phyloP scores from a whole-genome alignment of 2,113 vertebrate species.

The Myrmecobius fasciatus region DNA sequence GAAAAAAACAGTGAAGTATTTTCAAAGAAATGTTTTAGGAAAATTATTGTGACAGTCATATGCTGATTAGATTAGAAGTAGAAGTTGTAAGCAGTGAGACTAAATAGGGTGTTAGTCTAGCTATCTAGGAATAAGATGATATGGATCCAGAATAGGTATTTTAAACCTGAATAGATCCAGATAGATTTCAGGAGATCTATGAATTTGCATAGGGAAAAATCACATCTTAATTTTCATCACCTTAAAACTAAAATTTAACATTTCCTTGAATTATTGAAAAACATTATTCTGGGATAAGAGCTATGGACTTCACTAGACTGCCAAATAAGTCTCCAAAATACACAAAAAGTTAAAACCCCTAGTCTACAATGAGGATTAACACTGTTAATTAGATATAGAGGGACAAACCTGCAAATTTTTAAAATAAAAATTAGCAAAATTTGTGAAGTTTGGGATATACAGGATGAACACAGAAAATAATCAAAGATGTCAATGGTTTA shows the following conservation, averaged over 20 bases:
- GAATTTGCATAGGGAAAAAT: neutral
- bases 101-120: neutral
- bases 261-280: neutral
- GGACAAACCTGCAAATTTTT: too few relatives aligned
- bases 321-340: neutral
- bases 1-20: neutral
- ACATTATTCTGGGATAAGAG: neutral
- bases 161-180: neutral
- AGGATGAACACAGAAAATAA: too few relatives aligned
- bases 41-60: neutral
- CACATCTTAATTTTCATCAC: neutral
- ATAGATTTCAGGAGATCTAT: neutral
- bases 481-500: too few relatives aligned
- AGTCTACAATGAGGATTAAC: neutral
- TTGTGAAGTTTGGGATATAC: too few relatives aligned
- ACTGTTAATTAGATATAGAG: too few relatives aligned
- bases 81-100: too few relatives aligned
- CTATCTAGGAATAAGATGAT: neutral
- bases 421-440: too few relatives aligned
- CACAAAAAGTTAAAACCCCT: neutral
- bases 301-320: neutral
- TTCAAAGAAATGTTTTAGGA: neutral
- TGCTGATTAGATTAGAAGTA: neutral
- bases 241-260: neutral
- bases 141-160: neutral